Base-by-base conservation (phyloP, 2,888 invertebrate genomes). In the Protophormia terraenovae region DNA sequence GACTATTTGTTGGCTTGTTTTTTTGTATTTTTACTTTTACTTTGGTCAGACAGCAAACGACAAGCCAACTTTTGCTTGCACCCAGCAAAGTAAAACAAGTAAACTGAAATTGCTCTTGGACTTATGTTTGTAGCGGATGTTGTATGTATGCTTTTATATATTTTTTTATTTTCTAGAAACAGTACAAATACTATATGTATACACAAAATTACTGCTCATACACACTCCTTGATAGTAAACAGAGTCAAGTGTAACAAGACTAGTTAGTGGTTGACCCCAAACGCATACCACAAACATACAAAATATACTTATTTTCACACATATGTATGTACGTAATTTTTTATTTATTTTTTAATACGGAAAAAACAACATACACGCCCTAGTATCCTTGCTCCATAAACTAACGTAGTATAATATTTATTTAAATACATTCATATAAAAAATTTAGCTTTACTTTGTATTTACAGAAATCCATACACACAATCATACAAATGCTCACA, bases 241-340 rank as follows among this genome's bases (percentile, higher is more conserved):
- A 83, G 69, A 82, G 67, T 82, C 81, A 82, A 82, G 82, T 83
- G 82, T 83, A 77, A 83, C 76, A 76, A 71, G 84, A 75, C 82
- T 85, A 79, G 78, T 85, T 82, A 79, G 85, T 53, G 85, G 85
- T 85, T 85, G 85, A 85, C 85, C 79, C 58, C 75, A 79, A 83
- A 81, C 81, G 73, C 66, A 81, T 80, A 27, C 75, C 64, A 66
- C 47, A 71, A 55, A 62, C 35, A 72, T 14, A 71, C 55, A 69
- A 27, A n/a, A 71, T 24, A 45, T 19, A 47, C 41, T 12, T 16
- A 41, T 24, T 22, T 14, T 29, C 1, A 32, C 27, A 58, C 19
- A 47, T 32, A 45, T 10, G 45, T 8, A 53, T 8, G 55, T 32
- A 22, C 38, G n/a, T n/a, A n/a, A n/a, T n/a, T n/a, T n/a, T n/a